phyloP scores from a whole-genome alignment of 2,113 vertebrate genomes.

The Ciconia stormi region DNA sequence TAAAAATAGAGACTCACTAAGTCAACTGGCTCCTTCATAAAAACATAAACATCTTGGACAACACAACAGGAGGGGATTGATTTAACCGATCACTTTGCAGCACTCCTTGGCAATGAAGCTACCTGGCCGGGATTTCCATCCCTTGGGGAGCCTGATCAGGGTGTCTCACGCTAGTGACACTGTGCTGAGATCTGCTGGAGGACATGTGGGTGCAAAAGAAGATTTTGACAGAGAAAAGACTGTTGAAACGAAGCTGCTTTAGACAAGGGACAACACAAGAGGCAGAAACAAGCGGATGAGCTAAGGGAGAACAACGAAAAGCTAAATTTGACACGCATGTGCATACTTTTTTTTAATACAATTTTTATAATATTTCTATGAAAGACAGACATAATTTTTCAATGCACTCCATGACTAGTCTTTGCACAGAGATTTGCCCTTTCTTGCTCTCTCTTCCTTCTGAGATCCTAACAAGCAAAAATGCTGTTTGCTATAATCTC shows the following conservation, averaged over 20 bases:
- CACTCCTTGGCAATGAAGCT: background rate
- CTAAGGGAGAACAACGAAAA: background rate
- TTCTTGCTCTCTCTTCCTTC: background rate
- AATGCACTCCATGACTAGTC: background rate
- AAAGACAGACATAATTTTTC: background rate
- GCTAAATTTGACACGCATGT: background rate
- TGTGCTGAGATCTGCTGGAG: background rate
- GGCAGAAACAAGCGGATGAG: background rate
- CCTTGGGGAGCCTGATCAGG: background rate
- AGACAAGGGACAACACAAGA: background rate
- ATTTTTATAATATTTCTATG: background rate
- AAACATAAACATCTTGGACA: background rate
- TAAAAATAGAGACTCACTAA: background rate
- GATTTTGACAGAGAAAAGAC: background rate
- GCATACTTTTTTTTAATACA: background rate
- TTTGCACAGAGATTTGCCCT: background rate
- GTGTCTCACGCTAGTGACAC: fast-evolving
- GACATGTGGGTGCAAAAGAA: background rate
- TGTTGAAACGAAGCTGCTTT: background rate
- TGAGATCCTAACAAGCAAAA: background rate
- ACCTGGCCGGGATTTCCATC: background rate
- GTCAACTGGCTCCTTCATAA: background rate
- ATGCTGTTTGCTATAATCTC: background rate
- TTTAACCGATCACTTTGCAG: background rate
- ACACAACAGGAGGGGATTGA: background rate